These are phyloP conservation scores for Drosophila kurseongensis DNA, from an alignment of 1,140 invertebrate species.

Conservation along the genomic window DNA sequence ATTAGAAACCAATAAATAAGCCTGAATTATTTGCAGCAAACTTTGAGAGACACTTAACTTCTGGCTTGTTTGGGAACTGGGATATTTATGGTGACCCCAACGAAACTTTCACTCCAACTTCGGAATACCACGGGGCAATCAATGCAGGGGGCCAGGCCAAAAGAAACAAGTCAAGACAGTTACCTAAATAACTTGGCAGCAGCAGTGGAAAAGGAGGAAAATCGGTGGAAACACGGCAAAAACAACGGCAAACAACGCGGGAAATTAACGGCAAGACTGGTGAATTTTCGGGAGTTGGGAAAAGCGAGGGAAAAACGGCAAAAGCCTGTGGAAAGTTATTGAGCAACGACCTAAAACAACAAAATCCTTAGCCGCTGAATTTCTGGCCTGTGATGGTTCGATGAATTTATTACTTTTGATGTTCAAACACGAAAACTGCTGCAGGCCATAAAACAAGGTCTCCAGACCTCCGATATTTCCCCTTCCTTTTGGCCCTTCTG, in stretches of 20 bases:
- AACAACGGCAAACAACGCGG: conserved; percentile 22
- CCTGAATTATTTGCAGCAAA: conserved; percentile 31
- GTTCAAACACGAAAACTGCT: conserved; percentile 82
- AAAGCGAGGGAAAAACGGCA: not conserved
- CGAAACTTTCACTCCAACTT: conserved; percentile 4
- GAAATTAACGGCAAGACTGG: conserved; percentile 36
- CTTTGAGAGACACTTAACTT: conserved; percentile 38
- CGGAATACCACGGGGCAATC: conserved; percentile 35
- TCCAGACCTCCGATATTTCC: conserved; percentile 24
- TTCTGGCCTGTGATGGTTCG: conserved; percentile 59
- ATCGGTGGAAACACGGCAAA: conserved; percentile 11
- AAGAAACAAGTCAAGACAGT: conserved; percentile 68
- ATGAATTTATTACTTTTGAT: conserved; percentile 83
- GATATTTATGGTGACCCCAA: conserved; percentile 35
- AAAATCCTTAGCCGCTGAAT: conserved; percentile 45
- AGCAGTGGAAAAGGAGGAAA: conserved; percentile 4
- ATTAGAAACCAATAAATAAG: conserved; percentile 50
- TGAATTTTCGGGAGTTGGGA: not conserved
- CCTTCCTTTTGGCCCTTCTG: not conserved
- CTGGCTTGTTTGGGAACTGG: conserved; percentile 6
- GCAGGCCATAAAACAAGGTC: conserved; percentile 77
- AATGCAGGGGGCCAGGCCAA: conserved; percentile 31
- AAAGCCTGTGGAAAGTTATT: conserved; percentile 26
- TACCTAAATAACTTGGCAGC: conserved; percentile 66
- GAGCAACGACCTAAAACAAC: conserved; percentile 65